Evolutionary conservation across 1,140 invertebrate species (phyloP).

Genomic region (Drosophila equinoxialis): DNA sequence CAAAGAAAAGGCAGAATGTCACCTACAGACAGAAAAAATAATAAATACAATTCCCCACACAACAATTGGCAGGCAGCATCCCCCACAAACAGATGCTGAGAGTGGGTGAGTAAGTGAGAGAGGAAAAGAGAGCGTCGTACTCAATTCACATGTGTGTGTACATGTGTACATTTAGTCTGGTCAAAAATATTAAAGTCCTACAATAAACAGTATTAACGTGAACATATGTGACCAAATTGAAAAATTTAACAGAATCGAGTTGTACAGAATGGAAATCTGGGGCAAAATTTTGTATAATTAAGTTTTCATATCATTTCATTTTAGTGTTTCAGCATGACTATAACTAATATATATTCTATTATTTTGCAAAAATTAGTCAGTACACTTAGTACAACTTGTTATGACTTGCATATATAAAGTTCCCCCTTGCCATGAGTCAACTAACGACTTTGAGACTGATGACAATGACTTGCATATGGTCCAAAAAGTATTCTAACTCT

Average conservation of each 20-base stretch:
- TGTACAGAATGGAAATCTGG: no score
- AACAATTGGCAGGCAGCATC: slow-evolving; percentile 55
- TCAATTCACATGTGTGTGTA: no score
- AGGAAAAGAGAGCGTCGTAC: no score
- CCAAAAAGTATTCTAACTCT: no score
- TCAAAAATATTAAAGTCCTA: not conserved
- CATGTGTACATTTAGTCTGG: not conserved
- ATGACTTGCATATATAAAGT: not conserved
- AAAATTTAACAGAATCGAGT: no score
- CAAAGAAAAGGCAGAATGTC: slow-evolving; percentile 37
- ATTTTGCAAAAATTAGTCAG: not conserved
- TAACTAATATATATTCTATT: not conserved
- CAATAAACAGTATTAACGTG: no score
- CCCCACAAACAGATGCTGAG: slow-evolving; percentile 5
- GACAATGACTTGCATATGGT: not conserved
- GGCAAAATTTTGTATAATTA: no score
- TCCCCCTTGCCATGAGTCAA: not conserved
- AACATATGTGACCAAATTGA: no score
- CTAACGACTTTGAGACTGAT: not conserved
- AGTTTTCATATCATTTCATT: not conserved
- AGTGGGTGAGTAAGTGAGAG: slow-evolving; percentile 28
- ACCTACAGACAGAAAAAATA: slow-evolving; percentile 37
- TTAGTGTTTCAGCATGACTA: not conserved
- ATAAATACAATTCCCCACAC: slow-evolving; percentile 64
- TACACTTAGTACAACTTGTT: not conserved